Base-by-base conservation (phyloP, 2,888 invertebrate genomes). In the Phalera bucephala region DNA sequence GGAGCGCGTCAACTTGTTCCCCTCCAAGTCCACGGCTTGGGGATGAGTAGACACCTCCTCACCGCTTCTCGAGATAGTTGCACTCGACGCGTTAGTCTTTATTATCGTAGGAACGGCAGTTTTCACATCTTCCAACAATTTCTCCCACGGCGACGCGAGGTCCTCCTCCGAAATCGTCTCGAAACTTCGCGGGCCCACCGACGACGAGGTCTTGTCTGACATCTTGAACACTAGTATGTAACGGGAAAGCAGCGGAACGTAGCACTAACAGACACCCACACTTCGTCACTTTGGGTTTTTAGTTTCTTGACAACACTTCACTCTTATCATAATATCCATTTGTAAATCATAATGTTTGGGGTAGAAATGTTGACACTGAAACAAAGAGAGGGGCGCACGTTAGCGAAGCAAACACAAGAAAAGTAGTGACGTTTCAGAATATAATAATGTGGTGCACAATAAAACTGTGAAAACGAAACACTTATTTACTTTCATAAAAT, bases 301-400 rank as follows among this genome's bases (percentile, higher is more conserved):
- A 87, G 88, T 89, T 89, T 88, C 88, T 88, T 89, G 89, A 76
- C 84, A 89, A 65, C 89, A 89, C 89, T 89, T 89, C 88, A 89
- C 89, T 85, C 89, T 77, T 84, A 89, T 89, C 87, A 86, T 89
- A 89, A 89, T 89, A 89, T 89, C 89, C 89, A 89, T 89, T 89
- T 88, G 89, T 89, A 89, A 87, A 88, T 89, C 89, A 89, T 89
- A 89, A 86, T 88, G 86, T 82, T 89, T 89, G 80, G 89, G 89
- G 70, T 86, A 88, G 82, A 89, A 88, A 88, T 87, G 86, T 87
- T 88, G 88, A 84, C 88, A 89, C 88, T 88, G 87, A 53, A 89
- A 89, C 87, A 88, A 89, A 66, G 33, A 63, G 63, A 74, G 63
- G 76, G 45, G 7, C 23, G 7, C 13, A 1, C 14, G 8, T 45